A percentile compares a stretch with the other conserved stretches of the same genome.
Evolutionary conservation across 2,797 vertebrate genomes (phyloP).

Genomic region (Channa striata): DNA sequence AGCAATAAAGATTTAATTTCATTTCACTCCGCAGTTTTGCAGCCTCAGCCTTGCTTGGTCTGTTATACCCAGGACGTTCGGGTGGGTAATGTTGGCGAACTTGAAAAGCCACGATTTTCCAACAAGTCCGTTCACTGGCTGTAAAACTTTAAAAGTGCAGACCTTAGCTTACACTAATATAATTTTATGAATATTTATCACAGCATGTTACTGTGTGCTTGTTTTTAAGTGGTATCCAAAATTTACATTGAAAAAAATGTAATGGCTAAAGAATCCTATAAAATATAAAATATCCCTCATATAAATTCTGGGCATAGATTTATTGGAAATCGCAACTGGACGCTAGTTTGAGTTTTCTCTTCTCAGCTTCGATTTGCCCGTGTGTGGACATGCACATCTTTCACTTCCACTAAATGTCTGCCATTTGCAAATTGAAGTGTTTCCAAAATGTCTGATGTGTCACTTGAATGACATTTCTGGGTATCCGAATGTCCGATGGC

Average conservation of each 20-base stretch:
- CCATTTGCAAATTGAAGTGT: conserved; percentile 71
- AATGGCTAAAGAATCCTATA: too few relatives aligned
- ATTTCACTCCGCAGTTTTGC: neutral
- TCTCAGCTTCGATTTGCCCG: conserved; percentile 7
- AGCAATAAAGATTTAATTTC: neutral
- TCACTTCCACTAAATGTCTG: conserved; percentile 47
- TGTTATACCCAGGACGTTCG: neutral
- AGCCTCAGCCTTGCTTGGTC: neutral
- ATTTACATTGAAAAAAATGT: neutral
- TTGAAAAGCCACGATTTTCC: neutral
- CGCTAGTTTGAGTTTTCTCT: conserved; percentile 11
- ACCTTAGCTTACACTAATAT: neutral
- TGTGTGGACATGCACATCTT: conserved; percentile 26
- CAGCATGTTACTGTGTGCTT: too few relatives aligned
- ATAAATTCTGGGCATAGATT: conserved; percentile 5
- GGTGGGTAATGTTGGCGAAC: neutral
- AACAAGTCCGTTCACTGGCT: neutral
- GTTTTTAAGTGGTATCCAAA: neutral
- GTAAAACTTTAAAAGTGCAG: neutral
- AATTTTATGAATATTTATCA: neutral
- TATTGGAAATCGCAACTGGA: conserved; percentile 12
- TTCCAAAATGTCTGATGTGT: conserved; percentile 69
- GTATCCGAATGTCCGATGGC: conserved; percentile 51
- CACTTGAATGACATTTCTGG: conserved; percentile 72
- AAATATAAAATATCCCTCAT: neutral